Evolutionary conservation across 2,797 vertebrate species (phyloP).

Genomic region (Rhabdomys pumilio): DNA sequence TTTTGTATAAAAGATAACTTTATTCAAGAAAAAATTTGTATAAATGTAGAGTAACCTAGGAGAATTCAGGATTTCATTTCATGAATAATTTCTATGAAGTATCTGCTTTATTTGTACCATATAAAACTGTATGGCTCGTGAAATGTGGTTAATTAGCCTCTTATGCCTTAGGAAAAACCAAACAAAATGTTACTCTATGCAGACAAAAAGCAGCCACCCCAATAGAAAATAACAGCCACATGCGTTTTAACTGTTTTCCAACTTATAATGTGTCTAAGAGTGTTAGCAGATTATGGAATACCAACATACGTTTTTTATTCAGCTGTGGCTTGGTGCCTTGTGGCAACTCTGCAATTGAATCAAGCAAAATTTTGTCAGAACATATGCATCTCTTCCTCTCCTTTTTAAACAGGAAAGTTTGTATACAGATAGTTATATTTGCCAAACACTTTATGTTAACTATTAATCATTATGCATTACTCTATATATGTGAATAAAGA

Average conservation of each 20-base stretch:
- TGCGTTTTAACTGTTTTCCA: slow-evolving; percentile 60
- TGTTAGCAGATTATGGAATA: slow-evolving; percentile 38
- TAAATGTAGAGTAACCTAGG: neutral
- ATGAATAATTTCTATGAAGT: slow-evolving; percentile 59
- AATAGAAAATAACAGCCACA: slow-evolving; percentile 49
- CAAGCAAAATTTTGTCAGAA: slow-evolving; percentile 74
- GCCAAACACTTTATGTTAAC: neutral
- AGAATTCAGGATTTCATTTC: slow-evolving; percentile 56
- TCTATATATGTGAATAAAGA: slow-evolving; percentile 33
- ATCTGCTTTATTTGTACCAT: slow-evolving; percentile 55
- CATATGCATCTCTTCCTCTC: slow-evolving; percentile 52
- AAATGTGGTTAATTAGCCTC: slow-evolving; percentile 64
- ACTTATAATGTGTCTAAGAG: slow-evolving; percentile 51
- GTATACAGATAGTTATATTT: slow-evolving; percentile 64
- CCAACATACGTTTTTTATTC: slow-evolving; percentile 66
- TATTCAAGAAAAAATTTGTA: slow-evolving; percentile 31
- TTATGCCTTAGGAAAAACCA: slow-evolving; percentile 64
- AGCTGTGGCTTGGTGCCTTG: slow-evolving; percentile 66
- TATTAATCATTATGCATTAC: slow-evolving; percentile 41
- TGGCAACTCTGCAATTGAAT: slow-evolving; percentile 67
- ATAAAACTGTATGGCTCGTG: slow-evolving; percentile 49
- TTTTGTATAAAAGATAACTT: slow-evolving; percentile 9
- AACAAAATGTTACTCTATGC: slow-evolving; percentile 25
- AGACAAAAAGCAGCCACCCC: slow-evolving; percentile 65
- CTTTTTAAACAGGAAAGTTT: slow-evolving; percentile 57